A percentile compares a stretch with the other conserved stretches of the same genome.
phyloP scores from a whole-genome alignment of 2,888 invertebrate genomes.

The Pyralis farinalis region DNA sequence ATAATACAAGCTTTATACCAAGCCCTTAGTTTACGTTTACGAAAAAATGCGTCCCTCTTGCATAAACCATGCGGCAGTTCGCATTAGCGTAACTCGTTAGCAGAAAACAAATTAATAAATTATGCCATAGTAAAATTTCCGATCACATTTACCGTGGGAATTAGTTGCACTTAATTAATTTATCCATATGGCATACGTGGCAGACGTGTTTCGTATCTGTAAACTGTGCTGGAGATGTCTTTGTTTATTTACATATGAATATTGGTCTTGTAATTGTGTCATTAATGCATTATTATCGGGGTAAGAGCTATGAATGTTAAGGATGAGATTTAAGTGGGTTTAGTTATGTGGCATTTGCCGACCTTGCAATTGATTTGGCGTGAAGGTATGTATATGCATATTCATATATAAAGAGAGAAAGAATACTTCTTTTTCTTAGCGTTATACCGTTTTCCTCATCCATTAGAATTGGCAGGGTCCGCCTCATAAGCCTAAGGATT shows the following conservation, averaged over 20 bases:
- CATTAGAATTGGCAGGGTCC: no score
- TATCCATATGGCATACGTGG: slow-evolving; percentile 6
- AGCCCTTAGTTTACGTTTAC: not conserved
- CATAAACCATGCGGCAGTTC: slow-evolving; percentile 44
- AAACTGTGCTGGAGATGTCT: not conserved
- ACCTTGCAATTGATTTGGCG: no score
- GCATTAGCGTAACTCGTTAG: slow-evolving; percentile 65
- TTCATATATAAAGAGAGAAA: no score
- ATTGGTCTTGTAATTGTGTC: not conserved
- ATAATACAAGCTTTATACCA: no score
- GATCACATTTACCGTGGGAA: slow-evolving; percentile 67
- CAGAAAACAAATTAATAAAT: slow-evolving; percentile 75
- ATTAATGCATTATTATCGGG: not conserved
- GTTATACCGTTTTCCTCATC: no score
- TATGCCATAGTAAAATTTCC: slow-evolving; percentile 50
- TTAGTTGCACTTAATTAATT: slow-evolving; percentile 5
- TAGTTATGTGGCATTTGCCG: no score
- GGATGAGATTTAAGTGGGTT: no score
- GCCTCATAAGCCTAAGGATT: no score
- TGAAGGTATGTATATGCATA: no score
- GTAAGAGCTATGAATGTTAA: no score
- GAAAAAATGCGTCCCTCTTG: slow-evolving; percentile 34
- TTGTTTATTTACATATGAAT: not conserved
- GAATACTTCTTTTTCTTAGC: no score
- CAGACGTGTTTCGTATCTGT: slow-evolving; percentile 7